Evolutionary conservation across 2,113 vertebrate species (phyloP), one percentile per base, ranked within the genome.

Genomic region (Pedetes capensis): DNA sequence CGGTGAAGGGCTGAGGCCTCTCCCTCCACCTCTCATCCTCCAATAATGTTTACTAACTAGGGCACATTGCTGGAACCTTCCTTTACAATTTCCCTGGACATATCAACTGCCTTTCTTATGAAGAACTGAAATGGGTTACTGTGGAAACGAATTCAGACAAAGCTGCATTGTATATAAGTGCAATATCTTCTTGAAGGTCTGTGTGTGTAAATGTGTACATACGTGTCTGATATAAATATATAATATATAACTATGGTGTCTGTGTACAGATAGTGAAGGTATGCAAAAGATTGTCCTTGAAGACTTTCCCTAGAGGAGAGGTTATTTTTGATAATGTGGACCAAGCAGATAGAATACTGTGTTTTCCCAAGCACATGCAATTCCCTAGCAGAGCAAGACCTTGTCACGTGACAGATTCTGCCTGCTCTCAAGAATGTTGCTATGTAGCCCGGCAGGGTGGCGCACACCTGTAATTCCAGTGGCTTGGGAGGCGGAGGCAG

Each of bases 201-300:
- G 59, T 61, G 80, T 61, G 80, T 98, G 98, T 98, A 98, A 98
- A 99, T 98, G 98, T 99, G 98, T 98, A 98, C 97, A 98, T 97
- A 99, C 97, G 85, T 96, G 96, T 98, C 96, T 85, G 88, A 98
- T 98, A 98, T 96, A 98, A 97, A 97, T 95, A 89, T 97, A 95
- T 98, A 97, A 96, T 97, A 97, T 98, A 98, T 97, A 93, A 97
- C 75, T 83, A 85, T 8, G 93, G 95, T 96, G 79, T 96, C 98
- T 97, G 63, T 98, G 97, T 97, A 97, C 95, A 97, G 98, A 97
- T 66, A 87, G 16, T 82, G 92, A 97, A 87, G 96, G 95, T 96
- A 82, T 85, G 89, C 97, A 87, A 44, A 88, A 97, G 97, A 92
- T 79, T 97, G 88, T 80, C 95, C 96, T 92, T 69, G 92, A 93